Evolutionary conservation across 2,797 vertebrate species (phyloP), one percentile per base, ranked within the genome.

Genomic region (Pelodytes ibericus): DNA sequence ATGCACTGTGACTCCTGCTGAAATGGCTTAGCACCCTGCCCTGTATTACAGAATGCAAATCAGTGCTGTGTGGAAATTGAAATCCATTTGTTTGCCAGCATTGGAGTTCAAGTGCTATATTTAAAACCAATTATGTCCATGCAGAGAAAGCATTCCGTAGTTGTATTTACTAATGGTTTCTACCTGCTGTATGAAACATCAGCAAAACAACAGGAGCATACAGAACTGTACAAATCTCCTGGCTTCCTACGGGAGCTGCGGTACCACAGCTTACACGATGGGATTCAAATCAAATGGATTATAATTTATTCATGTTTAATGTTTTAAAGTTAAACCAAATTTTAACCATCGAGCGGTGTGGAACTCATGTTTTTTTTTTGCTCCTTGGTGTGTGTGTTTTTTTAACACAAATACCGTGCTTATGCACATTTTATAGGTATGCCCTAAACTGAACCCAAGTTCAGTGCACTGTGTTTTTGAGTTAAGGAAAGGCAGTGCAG

Each of bases 101-200:
- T 47, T 59, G 25, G 68, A 77, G 75, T 72, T 72, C 75, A 78
- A 78, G 22, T 78, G 75, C 69, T 78, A 72, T 72, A 78, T 78
- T 78, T 72, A 78, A 78, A 78, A 61, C 61, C 69, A 60, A 78
- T 78, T 78, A 78, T 72, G 62, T 66, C 62, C 69, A 53, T 51
- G 61, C 69, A 72, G 68, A 47, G 62, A 67, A 58, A 78, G 62
- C 62, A 41, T 66, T 72, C 24, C 18, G 53, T 41, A 59, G 36
- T 60, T 61, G 39, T 78, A 63, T 53, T 71, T 61, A 67, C 65
- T 78, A 72, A 72, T 78, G 41, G 18, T 31, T 71, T 66, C 30
- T 72, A 72, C 75, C 69, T 78, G 69, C 75, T 66, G 75, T 29
- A 76, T 26, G 68, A 61, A 76, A 56, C 41, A 75, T 69, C 44